Percentiles rank a stretch among this genome's conserved stretches.
Evolutionary conservation across 2,113 vertebrate species (phyloP).

Genomic region (Nothocercus julius): DNA sequence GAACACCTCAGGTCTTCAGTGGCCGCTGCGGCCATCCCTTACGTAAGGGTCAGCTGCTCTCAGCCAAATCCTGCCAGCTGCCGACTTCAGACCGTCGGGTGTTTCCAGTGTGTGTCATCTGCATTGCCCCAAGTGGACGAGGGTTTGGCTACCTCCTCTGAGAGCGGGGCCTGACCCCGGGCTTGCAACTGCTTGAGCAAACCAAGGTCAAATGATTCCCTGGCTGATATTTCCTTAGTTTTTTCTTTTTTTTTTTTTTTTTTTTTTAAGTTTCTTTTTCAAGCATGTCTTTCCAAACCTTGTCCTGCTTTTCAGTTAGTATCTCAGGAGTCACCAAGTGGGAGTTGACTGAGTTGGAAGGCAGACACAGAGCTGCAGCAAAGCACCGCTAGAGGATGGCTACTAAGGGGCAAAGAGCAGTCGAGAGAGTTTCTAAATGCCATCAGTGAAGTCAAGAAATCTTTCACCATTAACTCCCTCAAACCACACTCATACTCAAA

Average conservation of each 20-base stretch:
- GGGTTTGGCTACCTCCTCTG: neutral
- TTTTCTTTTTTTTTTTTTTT: neutral
- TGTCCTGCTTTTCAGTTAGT: neutral
- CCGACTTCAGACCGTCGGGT: neutral
- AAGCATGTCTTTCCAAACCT: neutral
- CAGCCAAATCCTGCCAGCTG: neutral
- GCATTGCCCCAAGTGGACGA: neutral
- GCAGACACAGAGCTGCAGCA: neutral
- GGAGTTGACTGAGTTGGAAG: neutral
- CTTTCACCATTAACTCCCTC: neutral
- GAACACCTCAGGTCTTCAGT: too few species aligned
- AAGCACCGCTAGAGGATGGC: neutral
- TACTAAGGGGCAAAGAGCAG: neutral
- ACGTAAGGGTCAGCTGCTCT: neutral
- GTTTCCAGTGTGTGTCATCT: too few species aligned
- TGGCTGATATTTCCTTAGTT: neutral
- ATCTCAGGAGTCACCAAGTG: rapidly evolving
- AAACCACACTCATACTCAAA: neutral
- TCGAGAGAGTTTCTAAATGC: neutral
- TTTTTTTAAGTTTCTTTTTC: neutral
- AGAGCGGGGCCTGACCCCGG: neutral
- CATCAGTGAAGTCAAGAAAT: neutral
- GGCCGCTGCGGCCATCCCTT: neutral
- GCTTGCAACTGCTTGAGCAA: neutral
- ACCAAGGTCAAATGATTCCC: neutral